Evolutionary conservation across 2,113 vertebrate genomes (phyloP), one percentile per base, ranked within the genome.

Genomic region (Sorex fumeus): DNA sequence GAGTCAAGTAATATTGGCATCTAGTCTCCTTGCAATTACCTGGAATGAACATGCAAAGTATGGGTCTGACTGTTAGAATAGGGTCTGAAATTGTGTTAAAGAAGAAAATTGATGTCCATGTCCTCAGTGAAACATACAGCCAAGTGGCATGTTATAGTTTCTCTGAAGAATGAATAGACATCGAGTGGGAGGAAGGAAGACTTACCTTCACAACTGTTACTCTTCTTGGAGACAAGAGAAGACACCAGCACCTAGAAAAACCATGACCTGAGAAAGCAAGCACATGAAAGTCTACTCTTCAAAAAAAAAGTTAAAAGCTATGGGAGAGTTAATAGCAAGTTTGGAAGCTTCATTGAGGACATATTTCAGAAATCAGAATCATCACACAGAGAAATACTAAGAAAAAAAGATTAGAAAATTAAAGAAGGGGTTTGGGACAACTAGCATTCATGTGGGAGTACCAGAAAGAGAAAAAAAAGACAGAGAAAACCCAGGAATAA

Each of bases 281-380:
- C 64, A 66, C 28, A 30, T 30, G 16, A 47, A 28, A 1, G 2
- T 43, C 23, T 19, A 30, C 8, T 8, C 0, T 0, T 9, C 9
- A 6, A 30, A 40, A 74, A 60, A 60, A 60, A 15, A 25, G 13
- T 66, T 28, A 30, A 40, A 83, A 45, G 40, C 3, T 67, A 57
- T 15, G 3, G 19, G 75, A 91, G 77, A n/a, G 19, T 32, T 60
- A 28, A 23, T 5, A 47, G 60, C 43, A 86, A 64, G 62, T 12
- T 30, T 23, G 70, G 67, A 74, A 83, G 87, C 27, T 70, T 84
- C 40, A 10, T 43, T 34, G 43, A 81, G 7, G 34, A 34, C 4
- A 43, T 40, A 32, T 84, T 84, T 75, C 34, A 77, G 53, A 76
- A 90, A 67, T 50, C 32, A 79, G 25, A 81, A 66, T 1, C 30